phyloP scores from a whole-genome alignment of 2,797 vertebrate species.

The Oreonectes daqikongensis region DNA sequence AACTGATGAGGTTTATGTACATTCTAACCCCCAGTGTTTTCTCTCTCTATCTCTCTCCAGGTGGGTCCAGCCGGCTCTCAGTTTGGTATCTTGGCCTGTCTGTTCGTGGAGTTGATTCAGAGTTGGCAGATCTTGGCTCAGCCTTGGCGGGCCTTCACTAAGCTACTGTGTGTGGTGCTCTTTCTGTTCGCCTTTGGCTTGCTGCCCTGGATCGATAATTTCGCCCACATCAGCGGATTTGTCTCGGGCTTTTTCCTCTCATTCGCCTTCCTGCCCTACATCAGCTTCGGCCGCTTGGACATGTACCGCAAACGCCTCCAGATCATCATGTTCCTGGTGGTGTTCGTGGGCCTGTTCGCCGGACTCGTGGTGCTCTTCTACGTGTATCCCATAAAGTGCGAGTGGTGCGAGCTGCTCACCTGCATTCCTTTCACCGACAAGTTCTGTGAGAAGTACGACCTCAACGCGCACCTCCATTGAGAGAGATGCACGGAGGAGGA shows the following conservation, averaged over 20 bases:
- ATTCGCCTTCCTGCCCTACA: conserved; percentile 96
- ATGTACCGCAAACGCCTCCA: conserved; percentile 97
- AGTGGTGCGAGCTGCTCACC: conserved; percentile 97
- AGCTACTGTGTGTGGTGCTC: conserved; percentile 81
- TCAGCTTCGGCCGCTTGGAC: conserved; percentile 96
- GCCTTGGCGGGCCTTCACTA: conserved; percentile 95
- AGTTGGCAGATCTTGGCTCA: conserved; percentile 98
- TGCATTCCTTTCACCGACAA: conserved; percentile 99
- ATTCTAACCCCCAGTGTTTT: not conserved
- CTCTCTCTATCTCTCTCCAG: conserved; percentile 68
- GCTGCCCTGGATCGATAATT: conserved; percentile 98
- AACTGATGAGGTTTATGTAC: not conserved
- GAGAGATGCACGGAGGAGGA: conserved; percentile 15
- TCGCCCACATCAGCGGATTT: conserved; percentile 95
- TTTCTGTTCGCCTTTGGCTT: conserved; percentile 86
- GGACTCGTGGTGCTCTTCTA: conserved; percentile 96
- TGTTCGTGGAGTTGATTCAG: conserved; percentile 98
- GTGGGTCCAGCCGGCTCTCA: conserved; percentile 97
- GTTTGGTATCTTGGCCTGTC: conserved; percentile 96
- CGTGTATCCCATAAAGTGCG: conserved; percentile 92
- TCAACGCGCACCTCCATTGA: conserved; percentile 97
- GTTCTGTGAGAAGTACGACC: conserved; percentile 98
- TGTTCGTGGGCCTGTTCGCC: conserved; percentile 93
- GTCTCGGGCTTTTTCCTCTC: conserved; percentile 96
- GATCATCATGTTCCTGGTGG: conserved; percentile 91